Percentiles rank a stretch among this genome's conserved stretches.
phyloP scores from a whole-genome alignment of 2,888 invertebrate species.

The Napeogenes inachia region DNA sequence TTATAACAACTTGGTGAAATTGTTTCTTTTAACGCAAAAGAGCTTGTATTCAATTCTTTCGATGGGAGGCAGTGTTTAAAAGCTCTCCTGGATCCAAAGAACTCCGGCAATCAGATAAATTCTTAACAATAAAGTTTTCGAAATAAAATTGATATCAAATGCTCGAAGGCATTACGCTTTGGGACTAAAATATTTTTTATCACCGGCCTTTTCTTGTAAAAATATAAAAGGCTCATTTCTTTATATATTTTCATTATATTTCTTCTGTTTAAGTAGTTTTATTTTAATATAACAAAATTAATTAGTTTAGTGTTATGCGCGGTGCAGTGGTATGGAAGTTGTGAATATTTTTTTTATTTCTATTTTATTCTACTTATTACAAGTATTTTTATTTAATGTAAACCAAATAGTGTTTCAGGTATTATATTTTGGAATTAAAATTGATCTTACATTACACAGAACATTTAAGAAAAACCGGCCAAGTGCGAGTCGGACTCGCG shows the following conservation, averaged over 20 bases:
- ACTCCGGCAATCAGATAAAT: slow-evolving; percentile 54
- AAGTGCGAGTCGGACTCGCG: too few relatives aligned
- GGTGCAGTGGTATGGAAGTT: too few relatives aligned
- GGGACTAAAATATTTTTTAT: slow-evolving; percentile 19
- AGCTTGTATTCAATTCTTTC: slow-evolving; percentile 34
- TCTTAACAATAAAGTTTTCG: slow-evolving; percentile 45
- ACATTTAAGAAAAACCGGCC: too few relatives aligned
- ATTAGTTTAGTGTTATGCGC: too few relatives aligned
- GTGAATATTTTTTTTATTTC: too few relatives aligned
- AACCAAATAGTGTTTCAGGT: too few relatives aligned
- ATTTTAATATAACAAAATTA: too few relatives aligned
- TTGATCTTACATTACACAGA: too few relatives aligned
- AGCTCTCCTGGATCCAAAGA: slow-evolving; percentile 47
- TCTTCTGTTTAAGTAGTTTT: background rate
- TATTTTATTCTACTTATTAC: too few relatives aligned
- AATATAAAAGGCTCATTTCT: slow-evolving; percentile 8
- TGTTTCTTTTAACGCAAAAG: slow-evolving; percentile 30
- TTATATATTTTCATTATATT: slow-evolving; percentile 2
- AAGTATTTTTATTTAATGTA: too few relatives aligned
- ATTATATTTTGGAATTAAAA: too few relatives aligned
- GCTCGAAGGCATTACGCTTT: slow-evolving; percentile 29
- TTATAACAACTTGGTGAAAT: slow-evolving; percentile 30
- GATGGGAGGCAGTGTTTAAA: slow-evolving; percentile 45
- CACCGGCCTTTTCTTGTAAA: slow-evolving; percentile 12
- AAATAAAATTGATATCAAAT: slow-evolving; percentile 50